These are phyloP conservation scores for Aspidiotus rigidus DNA, from an alignment of 2,888 invertebrate species.

Conservation along the genomic window DNA sequence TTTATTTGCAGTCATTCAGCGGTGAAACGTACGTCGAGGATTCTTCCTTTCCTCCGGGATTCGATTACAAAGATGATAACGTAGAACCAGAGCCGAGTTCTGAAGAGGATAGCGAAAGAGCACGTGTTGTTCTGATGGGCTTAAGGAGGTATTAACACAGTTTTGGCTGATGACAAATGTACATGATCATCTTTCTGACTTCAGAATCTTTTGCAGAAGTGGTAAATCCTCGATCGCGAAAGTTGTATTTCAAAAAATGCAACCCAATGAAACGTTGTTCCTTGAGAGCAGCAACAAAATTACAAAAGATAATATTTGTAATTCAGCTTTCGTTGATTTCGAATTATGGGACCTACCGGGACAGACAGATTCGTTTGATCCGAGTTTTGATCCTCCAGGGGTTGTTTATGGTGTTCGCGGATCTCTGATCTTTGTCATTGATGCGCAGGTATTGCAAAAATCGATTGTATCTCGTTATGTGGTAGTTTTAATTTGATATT, in stretches of 20 bases:
- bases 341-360: conserved; percentile 99
- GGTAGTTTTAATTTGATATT: not conserved
- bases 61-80: conserved; percentile 27
- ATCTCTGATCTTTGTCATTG: conserved; percentile 96
- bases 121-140: conserved; percentile 90
- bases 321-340: conserved; percentile 96
- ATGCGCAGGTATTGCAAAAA: conserved; percentile 63
- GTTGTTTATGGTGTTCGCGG: conserved; percentile 95
- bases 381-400: conserved; percentile 80
- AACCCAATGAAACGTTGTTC: conserved; percentile 97
- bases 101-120: conserved; percentile 67
- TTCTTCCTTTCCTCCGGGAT: conserved; percentile 46
- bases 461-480: conserved; percentile 7
- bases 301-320: conserved; percentile 94
- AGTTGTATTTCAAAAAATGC: conserved; percentile 99
- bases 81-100: conserved; percentile 41
- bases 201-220: conserved; percentile 56
- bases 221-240: conserved; percentile 99
- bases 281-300: conserved; percentile 97
- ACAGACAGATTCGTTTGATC: conserved; percentile 95
- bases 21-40: conserved; percentile 60
- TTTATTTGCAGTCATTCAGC: conserved; percentile 22
- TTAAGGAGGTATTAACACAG: conserved; percentile 60
- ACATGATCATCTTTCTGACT: not conserved
- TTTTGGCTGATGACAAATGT: conserved; percentile 7